These are phyloP conservation scores for Coelopa frigida DNA, from an alignment of 1,140 invertebrate species.

Conservation along the genomic window DNA sequence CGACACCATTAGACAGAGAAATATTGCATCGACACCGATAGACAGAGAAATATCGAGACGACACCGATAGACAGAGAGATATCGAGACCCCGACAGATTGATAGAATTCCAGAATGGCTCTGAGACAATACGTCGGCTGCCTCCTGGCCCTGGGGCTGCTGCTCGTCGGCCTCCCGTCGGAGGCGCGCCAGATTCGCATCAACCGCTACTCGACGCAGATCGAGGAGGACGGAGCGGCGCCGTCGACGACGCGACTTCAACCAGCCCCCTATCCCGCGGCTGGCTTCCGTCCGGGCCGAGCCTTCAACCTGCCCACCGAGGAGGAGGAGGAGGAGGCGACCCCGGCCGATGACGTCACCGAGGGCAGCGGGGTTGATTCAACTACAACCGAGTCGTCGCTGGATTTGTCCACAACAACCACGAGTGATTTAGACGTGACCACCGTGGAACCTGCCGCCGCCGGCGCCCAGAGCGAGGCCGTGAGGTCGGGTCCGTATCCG, in stretches of 20 bases:
- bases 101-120: background rate
- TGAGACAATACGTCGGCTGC: background rate
- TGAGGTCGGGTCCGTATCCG: conserved; percentile 25
- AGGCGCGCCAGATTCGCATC: conserved; percentile 30
- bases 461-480: background rate
- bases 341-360: too few relatives aligned
- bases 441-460: background rate
- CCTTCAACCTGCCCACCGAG: conserved; percentile 12
- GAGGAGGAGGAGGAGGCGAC: background rate
- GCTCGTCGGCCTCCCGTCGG: conserved; percentile 6
- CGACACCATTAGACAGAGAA: too few relatives aligned
- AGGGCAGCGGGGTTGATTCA: background rate
- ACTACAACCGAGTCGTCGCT: background rate
- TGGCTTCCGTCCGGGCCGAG: conserved; percentile 9
- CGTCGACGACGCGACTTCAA: conserved; percentile 15
- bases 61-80: background rate
- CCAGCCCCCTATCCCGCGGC: conserved; percentile 13
- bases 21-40: too few relatives aligned
- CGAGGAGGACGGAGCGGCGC: conserved; percentile 23
- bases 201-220: conserved; percentile 32
- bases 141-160: background rate
- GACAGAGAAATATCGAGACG: background rate
- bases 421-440: background rate
- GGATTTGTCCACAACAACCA: too few relatives aligned
- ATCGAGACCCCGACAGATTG: background rate